Evolutionary conservation across 2,888 invertebrate genomes (phyloP), one percentile per base, ranked within the genome.

Genomic region (Endotricha flammealis): DNA sequence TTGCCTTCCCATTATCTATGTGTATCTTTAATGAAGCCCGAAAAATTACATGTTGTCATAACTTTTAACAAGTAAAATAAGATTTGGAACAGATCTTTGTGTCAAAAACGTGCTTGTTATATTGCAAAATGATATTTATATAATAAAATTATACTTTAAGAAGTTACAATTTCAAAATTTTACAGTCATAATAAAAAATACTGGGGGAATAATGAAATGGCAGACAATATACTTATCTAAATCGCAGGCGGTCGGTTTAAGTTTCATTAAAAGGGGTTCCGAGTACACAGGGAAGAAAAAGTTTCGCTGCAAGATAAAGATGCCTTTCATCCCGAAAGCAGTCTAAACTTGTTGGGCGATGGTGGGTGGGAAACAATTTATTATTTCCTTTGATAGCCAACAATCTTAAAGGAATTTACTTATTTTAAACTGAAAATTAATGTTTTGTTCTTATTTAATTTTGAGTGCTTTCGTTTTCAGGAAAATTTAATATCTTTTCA

Each of bases 221-320:
- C 35, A 22, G 13, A 20, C 20, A 20, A 20, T 62, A 55, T 69
- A 74, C 69, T 73, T 75, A 78, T 77, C 73, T 80, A 68, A 78
- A 75, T 74, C 69, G 67, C 68, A 67, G 64, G 64, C 62, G 59
- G 63, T 63, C 63, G 63, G 71, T 77, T 79, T 71, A 72, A 78
- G 74, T 77, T 78, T 73, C 70, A 75, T 77, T 76, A 74, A 76
- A 74, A 73, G 50, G 68, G 73, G 64, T 68, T 53, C 45, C 42
- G 48, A 57, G 62, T 50, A 59, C 57, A 62, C 64, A 64, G 66
- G 62, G 59, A 67, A 69, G 73, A 78, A 82, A 80, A 81, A 81
- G 70, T 82, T 80, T 63, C 62, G 49, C 60, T 60, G 60, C 71
- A 39, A 42, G 79, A 82, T 81, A 82, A 81, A 78, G 79, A 75